Evolutionary conservation across 2,113 vertebrate genomes (phyloP).

Genomic region (Nycticebus coucang): DNA sequence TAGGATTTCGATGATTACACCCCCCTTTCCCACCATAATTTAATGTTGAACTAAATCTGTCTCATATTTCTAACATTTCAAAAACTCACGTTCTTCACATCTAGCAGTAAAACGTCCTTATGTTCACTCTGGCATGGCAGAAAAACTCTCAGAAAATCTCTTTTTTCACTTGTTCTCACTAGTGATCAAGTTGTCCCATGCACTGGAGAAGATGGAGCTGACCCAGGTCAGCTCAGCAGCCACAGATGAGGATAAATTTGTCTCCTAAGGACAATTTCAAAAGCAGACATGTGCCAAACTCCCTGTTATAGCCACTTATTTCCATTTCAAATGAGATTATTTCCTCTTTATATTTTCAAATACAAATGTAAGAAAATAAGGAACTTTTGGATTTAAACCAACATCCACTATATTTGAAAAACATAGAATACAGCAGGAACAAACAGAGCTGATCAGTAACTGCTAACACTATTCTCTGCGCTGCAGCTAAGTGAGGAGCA

Average conservation of each 20-base stretch:
- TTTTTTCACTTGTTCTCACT: too few relatives aligned
- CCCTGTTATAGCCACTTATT: neutral
- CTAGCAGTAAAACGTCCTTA: neutral
- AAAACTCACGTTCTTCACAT: neutral
- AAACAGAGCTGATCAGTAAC: neutral
- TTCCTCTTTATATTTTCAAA: neutral
- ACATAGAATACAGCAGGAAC: accelerated
- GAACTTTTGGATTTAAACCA: neutral
- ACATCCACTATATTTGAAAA: neutral
- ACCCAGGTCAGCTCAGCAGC: too few relatives aligned
- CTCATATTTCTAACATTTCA: neutral
- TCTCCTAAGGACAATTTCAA: neutral
- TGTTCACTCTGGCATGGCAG: accelerated
- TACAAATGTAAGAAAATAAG: neutral
- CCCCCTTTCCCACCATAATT: neutral
- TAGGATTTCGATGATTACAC: too few relatives aligned
- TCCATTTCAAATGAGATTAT: neutral
- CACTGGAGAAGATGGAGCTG: too few relatives aligned
- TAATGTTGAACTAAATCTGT: neutral
- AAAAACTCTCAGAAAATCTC: neutral
- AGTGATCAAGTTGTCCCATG: neutral
- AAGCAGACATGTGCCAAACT: neutral
- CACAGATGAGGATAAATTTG: neutral
- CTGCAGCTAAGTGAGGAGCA: neutral
- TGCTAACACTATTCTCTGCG: neutral